Percentiles rank a stretch among this genome's conserved stretches.
phyloP scores from a whole-genome alignment of 92 coral and sea anemone species.

The Zoanthus gigantus region DNA sequence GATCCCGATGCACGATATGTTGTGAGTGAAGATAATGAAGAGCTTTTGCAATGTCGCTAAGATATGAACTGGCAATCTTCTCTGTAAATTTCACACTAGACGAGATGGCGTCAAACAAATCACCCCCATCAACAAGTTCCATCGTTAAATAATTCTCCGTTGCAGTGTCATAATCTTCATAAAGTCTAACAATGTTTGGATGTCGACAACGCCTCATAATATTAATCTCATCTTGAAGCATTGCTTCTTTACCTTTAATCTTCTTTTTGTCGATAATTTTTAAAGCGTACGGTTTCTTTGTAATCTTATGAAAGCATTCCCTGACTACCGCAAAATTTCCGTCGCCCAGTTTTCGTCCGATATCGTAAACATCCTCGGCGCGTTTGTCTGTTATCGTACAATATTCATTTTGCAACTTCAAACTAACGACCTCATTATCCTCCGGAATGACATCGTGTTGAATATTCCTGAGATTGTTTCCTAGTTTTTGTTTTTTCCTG shows the following conservation, averaged over 20 bases:
- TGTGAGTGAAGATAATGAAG: conserved; percentile 89
- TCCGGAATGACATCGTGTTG: conserved; percentile 45
- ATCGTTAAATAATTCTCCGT: conserved; percentile 88
- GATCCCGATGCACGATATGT: conserved; percentile 91
- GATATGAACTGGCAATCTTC: conserved; percentile 78
- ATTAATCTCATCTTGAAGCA: conserved; percentile 92
- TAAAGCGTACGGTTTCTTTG: conserved; percentile 83
- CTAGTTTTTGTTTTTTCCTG: conserved; percentile 36
- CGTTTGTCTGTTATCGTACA: conserved; percentile 77
- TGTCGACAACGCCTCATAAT: conserved; percentile 94
- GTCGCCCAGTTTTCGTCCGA: conserved; percentile 95
- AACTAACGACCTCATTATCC: conserved; percentile 47
- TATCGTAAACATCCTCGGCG: conserved; percentile 87
- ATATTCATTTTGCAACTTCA: conserved; percentile 68
- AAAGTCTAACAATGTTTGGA: conserved; percentile 87
- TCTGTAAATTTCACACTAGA: conserved; percentile 93
- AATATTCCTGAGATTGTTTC: conserved; percentile 45
- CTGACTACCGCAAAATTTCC: conserved; percentile 98
- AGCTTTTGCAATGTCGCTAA: conserved; percentile 87
- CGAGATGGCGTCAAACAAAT: conserved; percentile 94
- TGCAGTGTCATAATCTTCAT: conserved; percentile 83
- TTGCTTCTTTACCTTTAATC: conserved; percentile 90
- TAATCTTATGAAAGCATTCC: conserved; percentile 80
- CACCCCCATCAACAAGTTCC: conserved; percentile 94
- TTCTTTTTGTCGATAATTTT: conserved; percentile 94